These are phyloP conservation scores for Portunus trituberculatus DNA, from an alignment of 1,140 invertebrate species.

Conservation along the genomic window DNA sequence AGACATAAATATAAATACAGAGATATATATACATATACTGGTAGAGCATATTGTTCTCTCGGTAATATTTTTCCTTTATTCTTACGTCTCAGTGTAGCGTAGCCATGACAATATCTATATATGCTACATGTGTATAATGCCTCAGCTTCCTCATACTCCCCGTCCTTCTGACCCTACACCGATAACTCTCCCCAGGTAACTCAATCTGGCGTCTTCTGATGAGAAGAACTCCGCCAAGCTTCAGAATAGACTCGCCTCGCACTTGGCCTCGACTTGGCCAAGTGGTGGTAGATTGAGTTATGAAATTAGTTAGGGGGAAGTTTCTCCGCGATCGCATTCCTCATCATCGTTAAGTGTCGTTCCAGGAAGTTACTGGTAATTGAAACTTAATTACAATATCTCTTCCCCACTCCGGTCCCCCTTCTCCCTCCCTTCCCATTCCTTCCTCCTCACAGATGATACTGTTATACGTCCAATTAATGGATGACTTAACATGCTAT, in stretches of 20 bases:
- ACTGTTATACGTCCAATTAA: constrained; percentile 28
- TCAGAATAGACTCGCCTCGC: constrained; percentile 42
- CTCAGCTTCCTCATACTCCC: background rate
- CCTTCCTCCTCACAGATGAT: background rate
- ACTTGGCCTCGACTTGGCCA: constrained; percentile 49
- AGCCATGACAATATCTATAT: background rate
- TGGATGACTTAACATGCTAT: constrained; percentile 24
- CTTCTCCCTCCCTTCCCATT: background rate
- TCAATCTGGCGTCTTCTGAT: constrained; percentile 58
- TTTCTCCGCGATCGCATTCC: constrained; percentile 70
- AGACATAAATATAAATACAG: constrained; percentile 28
- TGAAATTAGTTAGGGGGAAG: constrained; percentile 72
- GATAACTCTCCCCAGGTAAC: constrained; percentile 38
- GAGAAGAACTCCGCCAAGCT: constrained; percentile 50
- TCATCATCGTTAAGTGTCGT: constrained; percentile 71
- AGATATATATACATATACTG: constrained; percentile 41
- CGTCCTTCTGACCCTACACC: no score
- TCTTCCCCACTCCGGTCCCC: constrained; percentile 1
- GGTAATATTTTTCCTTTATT: background rate
- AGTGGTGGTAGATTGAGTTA: constrained; percentile 71
- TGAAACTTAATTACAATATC: constrained; percentile 68
- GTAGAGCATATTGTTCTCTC: background rate
- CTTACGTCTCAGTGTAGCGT: background rate
- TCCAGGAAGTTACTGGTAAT: constrained; percentile 65
- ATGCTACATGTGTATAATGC: background rate